Conservation (phyloP, 2,113 vertebrate species). For the Ginglymostoma cirratum region DNA sequence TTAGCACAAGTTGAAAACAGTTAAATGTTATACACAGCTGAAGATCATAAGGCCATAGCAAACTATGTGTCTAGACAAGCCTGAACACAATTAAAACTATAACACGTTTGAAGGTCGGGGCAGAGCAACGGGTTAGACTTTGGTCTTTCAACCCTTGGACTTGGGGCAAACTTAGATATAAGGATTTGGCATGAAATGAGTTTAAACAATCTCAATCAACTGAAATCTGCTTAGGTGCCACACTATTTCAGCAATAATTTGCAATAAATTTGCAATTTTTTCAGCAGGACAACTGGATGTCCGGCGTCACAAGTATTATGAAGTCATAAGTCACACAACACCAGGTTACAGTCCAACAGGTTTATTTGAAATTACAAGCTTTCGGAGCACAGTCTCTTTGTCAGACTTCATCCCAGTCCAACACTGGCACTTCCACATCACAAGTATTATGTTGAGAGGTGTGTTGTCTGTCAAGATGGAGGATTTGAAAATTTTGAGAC, state of each 20-base stretch:
- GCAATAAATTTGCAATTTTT: background rate
- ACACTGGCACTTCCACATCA: background rate
- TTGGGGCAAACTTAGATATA: background rate
- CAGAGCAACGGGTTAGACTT: background rate
- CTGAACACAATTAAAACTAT: background rate
- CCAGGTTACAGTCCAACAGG: no score
- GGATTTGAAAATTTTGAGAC: background rate
- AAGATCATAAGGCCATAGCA: conserved; percentile 12
- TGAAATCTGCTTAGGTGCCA: background rate
- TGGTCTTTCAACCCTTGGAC: background rate
- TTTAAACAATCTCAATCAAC: background rate
- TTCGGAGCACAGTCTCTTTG: no score
- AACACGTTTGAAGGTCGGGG: background rate
- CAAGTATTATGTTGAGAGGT: background rate
- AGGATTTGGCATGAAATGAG: background rate
- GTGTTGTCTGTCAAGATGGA: background rate
- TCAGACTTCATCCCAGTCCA: no score
- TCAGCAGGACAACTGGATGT: background rate
- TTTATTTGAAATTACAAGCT: no score
- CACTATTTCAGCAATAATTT: background rate
- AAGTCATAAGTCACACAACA: no score
- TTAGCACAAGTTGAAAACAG: conserved; percentile 25
- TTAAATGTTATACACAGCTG: background rate
- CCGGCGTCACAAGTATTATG: background rate
- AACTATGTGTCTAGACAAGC: conserved; percentile 6